Percentiles rank a stretch among this genome's conserved stretches.
phyloP scores from a whole-genome alignment of 1,140 invertebrate species.

The Drosophila bifasciata region DNA sequence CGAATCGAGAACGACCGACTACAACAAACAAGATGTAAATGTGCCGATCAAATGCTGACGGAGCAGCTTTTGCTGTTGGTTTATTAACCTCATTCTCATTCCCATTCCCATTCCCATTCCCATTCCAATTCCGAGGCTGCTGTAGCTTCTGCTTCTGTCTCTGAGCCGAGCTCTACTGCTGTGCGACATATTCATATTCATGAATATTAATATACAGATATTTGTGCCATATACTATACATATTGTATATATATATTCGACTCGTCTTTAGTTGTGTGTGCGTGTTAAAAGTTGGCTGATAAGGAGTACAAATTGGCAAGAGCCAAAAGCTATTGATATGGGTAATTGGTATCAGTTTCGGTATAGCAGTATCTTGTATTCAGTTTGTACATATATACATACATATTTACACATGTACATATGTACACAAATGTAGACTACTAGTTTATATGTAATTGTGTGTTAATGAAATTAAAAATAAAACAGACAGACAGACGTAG shows the following conservation, averaged over 20 bases:
- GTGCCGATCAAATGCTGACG: conserved; percentile 68
- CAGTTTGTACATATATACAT: too few species aligned
- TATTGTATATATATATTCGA: too few species aligned
- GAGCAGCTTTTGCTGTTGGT: conserved; percentile 55
- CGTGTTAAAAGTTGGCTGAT: conserved; percentile 16
- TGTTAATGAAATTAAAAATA: conserved; percentile 45
- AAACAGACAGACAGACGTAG: neutral
- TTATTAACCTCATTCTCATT: conserved; percentile 65
- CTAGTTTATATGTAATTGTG: conserved; percentile 15
- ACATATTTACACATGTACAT: too few species aligned
- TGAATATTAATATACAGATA: too few species aligned
- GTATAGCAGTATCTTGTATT: too few species aligned
- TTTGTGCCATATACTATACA: too few species aligned
- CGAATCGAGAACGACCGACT: conserved; percentile 34
- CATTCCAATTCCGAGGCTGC: neutral
- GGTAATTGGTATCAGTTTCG: neutral
- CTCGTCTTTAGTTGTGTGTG: neutral
- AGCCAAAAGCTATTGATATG: neutral
- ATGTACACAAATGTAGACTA: too few species aligned
- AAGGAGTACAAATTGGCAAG: conserved; percentile 15
- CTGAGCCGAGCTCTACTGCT: neutral
- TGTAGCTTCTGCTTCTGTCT: conserved; percentile 3
- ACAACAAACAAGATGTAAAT: conserved; percentile 77
- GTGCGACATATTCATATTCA: too few species aligned
- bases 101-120: too few species aligned